Evolutionary conservation across 2,797 vertebrate genomes (phyloP), one percentile per base, ranked within the genome.

Genomic region (Craterocephalus amniculus): DNA sequence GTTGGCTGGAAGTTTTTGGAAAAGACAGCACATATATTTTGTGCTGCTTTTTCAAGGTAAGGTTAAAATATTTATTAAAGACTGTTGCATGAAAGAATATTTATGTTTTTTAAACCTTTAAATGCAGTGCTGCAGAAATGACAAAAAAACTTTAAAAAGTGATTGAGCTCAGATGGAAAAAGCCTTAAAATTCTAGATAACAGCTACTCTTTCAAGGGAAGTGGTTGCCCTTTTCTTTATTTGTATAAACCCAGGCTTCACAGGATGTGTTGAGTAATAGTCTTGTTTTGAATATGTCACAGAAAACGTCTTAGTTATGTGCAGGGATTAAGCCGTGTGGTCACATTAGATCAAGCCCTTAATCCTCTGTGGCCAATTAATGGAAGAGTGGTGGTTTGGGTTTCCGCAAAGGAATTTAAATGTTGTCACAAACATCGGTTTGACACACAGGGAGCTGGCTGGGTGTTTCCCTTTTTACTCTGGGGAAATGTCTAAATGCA

Each of bases 361-460:
- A 85, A 88, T 77, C 83, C 77, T 63, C 67, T 84, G 83, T 76
- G 84, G 83, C 34, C 74, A 85, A 85, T 87, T 87, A 89, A 81
- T 58, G 45, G 60, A 73, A 31, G 63, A 49, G 67, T 8, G 4
- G 79, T 1, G 55, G 77, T 83, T 79, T 77, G 58, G 27, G 38
- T 80, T 82, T 76, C 64, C 16, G 7, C 57, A 66, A 55, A 78
- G 67, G 36, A 36, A 62, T 74, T 68, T 64, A 64, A 79, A 56
- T 58, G 0, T 20, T 67, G 78, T 76, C 66, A 61, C 76, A 64
- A 63, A 78, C 58, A 45, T 14, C 70, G 73, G 74, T 82, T 84
- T 87, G 74, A 84, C 83, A 84, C 70, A 57, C 69, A 77, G 40
- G 52, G 61, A 74, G 51, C 29, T 75, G 66, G 54, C 60, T 32